Evolutionary conservation across 2,888 invertebrate genomes (phyloP), one percentile per base, ranked within the genome.

Genomic region (Beris chalybata): DNA sequence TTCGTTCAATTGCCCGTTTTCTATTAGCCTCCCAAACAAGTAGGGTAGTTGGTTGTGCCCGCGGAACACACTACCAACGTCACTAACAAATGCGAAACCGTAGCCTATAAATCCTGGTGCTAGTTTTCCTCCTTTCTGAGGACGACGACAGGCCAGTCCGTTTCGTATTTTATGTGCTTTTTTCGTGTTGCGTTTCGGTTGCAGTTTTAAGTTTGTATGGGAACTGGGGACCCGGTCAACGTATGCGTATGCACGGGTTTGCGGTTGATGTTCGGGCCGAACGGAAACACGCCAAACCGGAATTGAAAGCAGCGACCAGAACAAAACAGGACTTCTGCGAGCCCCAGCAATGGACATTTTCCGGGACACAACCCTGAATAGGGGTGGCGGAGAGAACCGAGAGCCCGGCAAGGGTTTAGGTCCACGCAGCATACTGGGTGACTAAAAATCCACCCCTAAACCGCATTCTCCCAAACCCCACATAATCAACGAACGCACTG

Each of bases 281-380:
- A 31, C 63, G 63, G 63, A 63, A 53, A 53, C 63, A 63, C 38
- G 43, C 13, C 63, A 53, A 63, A 63, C 63, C 63, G 63, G 63
- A 63, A 63, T 63, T 63, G 53, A 63, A 63, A 63, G 53, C 63
- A 63, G 53, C 52, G 53, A 54, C 63, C 63, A 48, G 63, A 63
- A 63, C 53, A 63, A 63, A 63, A 53, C 52, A 43, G 63, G 30
- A 53, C 53, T 50, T 48, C 48, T 59, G n/a, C 7, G 31, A 11
- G n/a, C 45, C 58, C 22, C 52, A 43, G 43, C 13, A 31, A n/a
- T 13, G 50, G 12, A 38, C 53, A 30, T 43, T 45, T 22, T 47
- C 58, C 22, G 4, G 5, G 29, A 31, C 48, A 48, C 48, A 50
- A 44, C 47, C 6, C 32, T 13, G 48, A 32, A 30, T 59, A 13